These are phyloP conservation scores for Athalia circularis DNA, from an alignment of 2,888 invertebrate genomes.

Conservation along the genomic window DNA sequence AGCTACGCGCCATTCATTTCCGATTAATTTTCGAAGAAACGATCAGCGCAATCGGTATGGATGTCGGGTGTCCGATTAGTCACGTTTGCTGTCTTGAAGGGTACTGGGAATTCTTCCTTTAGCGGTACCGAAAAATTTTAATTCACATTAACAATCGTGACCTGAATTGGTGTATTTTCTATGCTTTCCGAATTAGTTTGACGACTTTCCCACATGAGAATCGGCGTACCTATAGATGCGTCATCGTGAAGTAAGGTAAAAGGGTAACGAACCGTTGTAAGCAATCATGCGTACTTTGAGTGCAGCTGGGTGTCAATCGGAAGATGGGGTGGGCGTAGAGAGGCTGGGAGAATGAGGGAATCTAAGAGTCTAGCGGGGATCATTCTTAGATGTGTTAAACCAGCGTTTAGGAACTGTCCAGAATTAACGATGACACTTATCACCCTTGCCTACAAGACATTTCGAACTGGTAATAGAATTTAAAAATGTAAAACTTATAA, in stretches of 20 bases:
- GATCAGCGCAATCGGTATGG: conserved; percentile 7
- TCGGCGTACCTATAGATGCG: too few relatives aligned
- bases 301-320: too few relatives aligned
- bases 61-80: conserved; percentile 33
- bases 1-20: conserved; percentile 28
- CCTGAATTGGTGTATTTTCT: too few relatives aligned
- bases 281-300: too few relatives aligned
- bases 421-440: conserved; percentile 36
- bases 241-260: too few relatives aligned
- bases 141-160: too few relatives aligned
- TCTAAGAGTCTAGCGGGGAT: conserved; percentile 14
- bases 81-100: conserved; percentile 6
- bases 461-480: conserved; percentile 28
- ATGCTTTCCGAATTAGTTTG: too few relatives aligned
- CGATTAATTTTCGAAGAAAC: conserved; percentile 22
- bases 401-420: conserved; percentile 20
- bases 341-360: not conserved
- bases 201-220: too few relatives aligned
- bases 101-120: too few relatives aligned
- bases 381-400: conserved; percentile 2
- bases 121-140: too few relatives aligned
- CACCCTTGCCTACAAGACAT: conserved; percentile 19
- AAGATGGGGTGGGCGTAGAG: not conserved
- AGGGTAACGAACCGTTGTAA: too few relatives aligned
- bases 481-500: conserved; percentile 6